Evolutionary conservation across 2,888 invertebrate genomes (phyloP).

Genomic region (Polydesmus complanatus): DNA sequence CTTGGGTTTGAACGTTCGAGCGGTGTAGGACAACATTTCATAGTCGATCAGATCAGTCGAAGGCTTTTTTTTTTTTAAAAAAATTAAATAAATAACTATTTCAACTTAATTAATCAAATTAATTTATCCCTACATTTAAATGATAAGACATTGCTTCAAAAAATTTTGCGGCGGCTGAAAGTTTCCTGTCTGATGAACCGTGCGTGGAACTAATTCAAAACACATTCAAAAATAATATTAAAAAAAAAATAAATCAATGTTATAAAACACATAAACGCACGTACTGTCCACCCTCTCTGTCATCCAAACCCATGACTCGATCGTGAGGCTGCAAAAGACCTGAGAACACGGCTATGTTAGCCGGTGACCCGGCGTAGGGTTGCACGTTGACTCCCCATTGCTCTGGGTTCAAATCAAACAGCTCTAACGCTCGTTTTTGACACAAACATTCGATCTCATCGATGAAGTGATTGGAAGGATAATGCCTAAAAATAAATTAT

Average conservation of each 20-base stretch:
- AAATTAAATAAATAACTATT: not conserved
- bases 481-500: constrained; percentile 47
- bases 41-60: constrained; percentile 44
- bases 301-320: constrained; percentile 45
- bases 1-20: constrained; percentile 40
- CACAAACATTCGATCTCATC: constrained; percentile 43
- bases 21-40: constrained; percentile 38
- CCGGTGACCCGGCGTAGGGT: constrained; percentile 44
- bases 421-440: constrained; percentile 40
- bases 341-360: constrained; percentile 47
- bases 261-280: too few species aligned
- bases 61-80: too few species aligned
- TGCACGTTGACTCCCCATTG: constrained; percentile 48
- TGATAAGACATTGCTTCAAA: constrained; percentile 48
- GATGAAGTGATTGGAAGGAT: constrained; percentile 33
- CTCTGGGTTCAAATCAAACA: constrained; percentile 37
- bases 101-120: not conserved
- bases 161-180: constrained; percentile 45
- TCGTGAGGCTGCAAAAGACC: constrained; percentile 41
- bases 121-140: constrained; percentile 29
- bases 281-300: constrained; percentile 45
- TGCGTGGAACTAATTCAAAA: constrained; percentile 30
- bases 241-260: too few species aligned
- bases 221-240: too few species aligned
- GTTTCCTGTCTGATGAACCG: constrained; percentile 40